Evolutionary conservation across 2,113 vertebrate species (phyloP).

Genomic region (Phylloscopus trochiloides): DNA sequence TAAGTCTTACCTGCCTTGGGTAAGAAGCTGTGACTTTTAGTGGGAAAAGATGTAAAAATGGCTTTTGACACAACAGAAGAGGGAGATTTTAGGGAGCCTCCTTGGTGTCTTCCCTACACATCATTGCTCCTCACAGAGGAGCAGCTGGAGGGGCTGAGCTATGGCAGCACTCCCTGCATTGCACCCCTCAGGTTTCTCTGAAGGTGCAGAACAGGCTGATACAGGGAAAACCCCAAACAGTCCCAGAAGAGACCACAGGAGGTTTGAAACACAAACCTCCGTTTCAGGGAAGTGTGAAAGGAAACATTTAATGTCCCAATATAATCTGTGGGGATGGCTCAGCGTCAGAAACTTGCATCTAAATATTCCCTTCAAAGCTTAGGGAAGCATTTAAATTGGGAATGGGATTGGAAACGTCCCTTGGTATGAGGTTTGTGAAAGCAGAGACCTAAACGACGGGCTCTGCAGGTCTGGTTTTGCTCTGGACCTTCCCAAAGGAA

Average conservation of each 20-base stretch:
- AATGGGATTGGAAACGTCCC: background rate
- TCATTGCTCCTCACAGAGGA: background rate
- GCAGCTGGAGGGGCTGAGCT: background rate
- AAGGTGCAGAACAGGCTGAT: background rate
- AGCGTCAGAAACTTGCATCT: background rate
- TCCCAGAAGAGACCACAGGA: background rate
- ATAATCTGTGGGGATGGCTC: background rate
- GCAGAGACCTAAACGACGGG: background rate
- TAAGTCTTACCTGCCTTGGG: background rate
- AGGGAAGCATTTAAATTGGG: background rate
- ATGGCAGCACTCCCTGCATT: accelerated
- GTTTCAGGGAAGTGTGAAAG: background rate
- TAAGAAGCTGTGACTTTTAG: accelerated
- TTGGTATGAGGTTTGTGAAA: background rate
- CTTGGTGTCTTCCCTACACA: background rate
- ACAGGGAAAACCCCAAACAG: background rate
- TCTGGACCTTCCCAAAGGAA: conserved; percentile 36
- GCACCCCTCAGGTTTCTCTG: background rate
- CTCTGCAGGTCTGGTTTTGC: conserved; percentile 28
- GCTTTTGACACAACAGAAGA: background rate
- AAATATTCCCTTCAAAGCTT: background rate
- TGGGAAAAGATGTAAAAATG: background rate
- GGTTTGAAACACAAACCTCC: background rate
- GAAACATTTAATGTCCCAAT: background rate
- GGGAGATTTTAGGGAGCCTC: background rate